phyloP scores from a whole-genome alignment of 2,888 invertebrate genomes.

The Acleris emargana region DNA sequence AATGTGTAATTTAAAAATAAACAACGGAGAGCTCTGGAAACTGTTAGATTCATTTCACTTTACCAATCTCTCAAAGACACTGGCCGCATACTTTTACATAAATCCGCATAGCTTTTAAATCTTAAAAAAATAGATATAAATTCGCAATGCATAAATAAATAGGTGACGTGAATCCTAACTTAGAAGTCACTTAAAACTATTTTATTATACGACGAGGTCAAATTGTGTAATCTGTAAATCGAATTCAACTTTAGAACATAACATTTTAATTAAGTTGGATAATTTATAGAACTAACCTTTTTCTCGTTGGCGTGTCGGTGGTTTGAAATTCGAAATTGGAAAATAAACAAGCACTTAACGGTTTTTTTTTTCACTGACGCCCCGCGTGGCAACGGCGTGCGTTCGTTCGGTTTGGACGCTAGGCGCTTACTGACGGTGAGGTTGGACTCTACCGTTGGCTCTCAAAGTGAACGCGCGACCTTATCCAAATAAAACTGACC shows the following conservation, averaged over 20 bases:
- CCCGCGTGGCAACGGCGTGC: background rate
- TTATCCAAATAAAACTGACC: background rate
- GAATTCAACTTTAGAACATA: constrained; percentile 2
- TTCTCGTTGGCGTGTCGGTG: constrained; percentile 10
- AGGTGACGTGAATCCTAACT: constrained; percentile 5
- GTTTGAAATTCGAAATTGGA: constrained; percentile 3
- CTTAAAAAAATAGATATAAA: background rate
- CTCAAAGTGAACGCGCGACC: background rate
- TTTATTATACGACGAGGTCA: constrained; percentile 11
- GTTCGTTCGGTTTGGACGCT: constrained; percentile 10
- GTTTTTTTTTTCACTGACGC: constrained; percentile 10
- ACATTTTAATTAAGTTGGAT: background rate
- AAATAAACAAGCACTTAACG: constrained; percentile 11
- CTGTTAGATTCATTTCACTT: too few relatives aligned
- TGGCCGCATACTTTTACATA: too few relatives aligned
- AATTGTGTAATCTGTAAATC: constrained; percentile 5
- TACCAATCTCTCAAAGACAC: too few relatives aligned
- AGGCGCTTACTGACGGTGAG: constrained; percentile 5
- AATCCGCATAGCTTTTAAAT: constrained; percentile 4
- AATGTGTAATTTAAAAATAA: too few relatives aligned
- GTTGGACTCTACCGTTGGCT: background rate
- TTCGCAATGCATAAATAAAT: constrained; percentile 6
- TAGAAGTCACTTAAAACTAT: constrained; percentile 9
- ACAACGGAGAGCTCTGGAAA: too few relatives aligned
- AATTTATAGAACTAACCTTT: constrained; percentile 5